Evolutionary conservation across 2,113 vertebrate species (phyloP), one percentile per base, ranked within the genome.

Genomic region (Synchiropus splendidus): DNA sequence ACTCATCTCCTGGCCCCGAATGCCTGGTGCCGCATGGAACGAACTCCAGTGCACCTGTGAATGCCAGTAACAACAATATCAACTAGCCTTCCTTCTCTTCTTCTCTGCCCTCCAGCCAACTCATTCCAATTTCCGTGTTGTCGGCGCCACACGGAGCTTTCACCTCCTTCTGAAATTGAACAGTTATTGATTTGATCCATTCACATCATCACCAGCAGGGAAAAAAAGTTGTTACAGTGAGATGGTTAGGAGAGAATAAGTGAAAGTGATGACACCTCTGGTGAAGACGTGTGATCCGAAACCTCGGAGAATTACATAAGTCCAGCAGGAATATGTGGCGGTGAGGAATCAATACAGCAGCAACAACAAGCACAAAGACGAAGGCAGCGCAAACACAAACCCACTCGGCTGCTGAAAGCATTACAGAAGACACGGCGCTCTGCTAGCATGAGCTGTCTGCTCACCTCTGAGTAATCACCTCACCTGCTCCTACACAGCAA

Each of bases 291-390:
- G 12, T 14, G 17, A 36, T 16, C 43, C 44, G 10, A 43, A 41
- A 45, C 34, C 54, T 58, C 5, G 12, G 53, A 67, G 55, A 64
- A 39, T 48, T 63, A 52, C 27, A 53, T 18, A 30, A 45, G 38
- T 54, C 37, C n/a, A 57, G 18, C 6, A 18, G 49, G 31, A 69
- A 46, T 13, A 34, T 9, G 32, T 50, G 63, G 45, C 51, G 35
- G 52, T 45, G 32, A 67, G 51, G 44, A 70, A 67, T 70, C 68
- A 40, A 78, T 72, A 61, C 16, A 18, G 36, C 57, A 43, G 62
- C 61, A 74, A 61, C 45, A 61, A 60, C 51, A n/a, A 14, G 31
- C 45, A 31, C 15, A 31, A 44, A 33, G 30, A 35, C 14, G 34
- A 18, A 12, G 35, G 45, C 34, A 17, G 34, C 31, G 21, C n/a